These are phyloP conservation scores for Dynastes hyllus DNA, from an alignment of 2,888 invertebrate species.

Conservation along the genomic window DNA sequence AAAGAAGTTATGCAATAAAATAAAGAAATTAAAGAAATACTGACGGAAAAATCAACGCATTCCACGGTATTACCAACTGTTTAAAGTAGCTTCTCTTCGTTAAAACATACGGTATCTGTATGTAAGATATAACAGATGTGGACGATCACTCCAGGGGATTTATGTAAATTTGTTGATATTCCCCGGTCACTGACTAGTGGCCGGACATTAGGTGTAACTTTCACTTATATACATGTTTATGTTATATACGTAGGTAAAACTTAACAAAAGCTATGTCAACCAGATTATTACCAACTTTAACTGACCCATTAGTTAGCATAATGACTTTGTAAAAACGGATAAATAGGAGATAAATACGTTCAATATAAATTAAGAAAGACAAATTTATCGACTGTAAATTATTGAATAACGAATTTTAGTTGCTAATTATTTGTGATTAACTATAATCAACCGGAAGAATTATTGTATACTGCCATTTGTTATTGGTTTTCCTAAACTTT, in stretches of 20 bases:
- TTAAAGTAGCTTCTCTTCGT: not conserved
- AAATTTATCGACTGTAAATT: too few relatives aligned
- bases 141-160: slow-evolving; percentile 30
- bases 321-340: not conserved
- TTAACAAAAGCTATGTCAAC: slow-evolving; percentile 9
- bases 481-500: too few relatives aligned
- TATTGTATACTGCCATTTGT: too few relatives aligned
- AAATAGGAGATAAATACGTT: too few relatives aligned
- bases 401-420: too few relatives aligned
- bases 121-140: slow-evolving; percentile 22
- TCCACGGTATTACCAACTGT: too few relatives aligned
- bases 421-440: too few relatives aligned
- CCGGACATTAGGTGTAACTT: slow-evolving; percentile 28
- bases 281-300: slow-evolving; percentile 20
- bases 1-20: too few relatives aligned
- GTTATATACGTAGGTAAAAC: not conserved
- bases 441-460: too few relatives aligned
- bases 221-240: slow-evolving; percentile 21
- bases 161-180: slow-evolving; percentile 43
- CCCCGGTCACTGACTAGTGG: slow-evolving; percentile 26
- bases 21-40: too few relatives aligned
- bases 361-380: too few relatives aligned
- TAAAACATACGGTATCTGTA: not conserved
- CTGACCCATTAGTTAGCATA: slow-evolving; percentile 16
- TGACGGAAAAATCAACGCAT: too few relatives aligned